These are phyloP conservation scores for Tolypeutes matacus DNA, from an alignment of 2,797 vertebrate genomes.

Conservation along the genomic window DNA sequence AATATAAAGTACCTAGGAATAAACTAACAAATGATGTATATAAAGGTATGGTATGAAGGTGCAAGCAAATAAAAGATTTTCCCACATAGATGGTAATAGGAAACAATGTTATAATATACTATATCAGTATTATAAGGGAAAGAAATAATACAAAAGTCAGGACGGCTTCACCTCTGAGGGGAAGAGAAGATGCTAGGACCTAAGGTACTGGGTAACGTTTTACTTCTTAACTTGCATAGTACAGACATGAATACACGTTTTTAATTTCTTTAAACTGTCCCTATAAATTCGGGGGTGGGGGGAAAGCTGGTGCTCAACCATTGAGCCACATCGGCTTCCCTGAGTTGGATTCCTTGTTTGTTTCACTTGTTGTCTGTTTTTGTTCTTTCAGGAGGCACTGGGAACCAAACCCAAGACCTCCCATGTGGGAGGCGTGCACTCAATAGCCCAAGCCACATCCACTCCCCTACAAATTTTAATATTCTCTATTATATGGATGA, in stretches of 20 bases:
- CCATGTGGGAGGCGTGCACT: no score
- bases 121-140: background rate
- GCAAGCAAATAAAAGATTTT: background rate
- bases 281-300: background rate
- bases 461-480: background rate
- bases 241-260: background rate
- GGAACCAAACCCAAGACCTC: no score
- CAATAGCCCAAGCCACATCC: no score
- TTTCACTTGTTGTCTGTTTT: no score
- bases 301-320: no score
- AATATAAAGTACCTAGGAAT: slow-evolving; percentile 22
- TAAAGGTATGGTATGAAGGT: background rate
- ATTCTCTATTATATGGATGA: background rate
- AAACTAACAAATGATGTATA: background rate
- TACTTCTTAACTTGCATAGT: background rate
- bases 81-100: background rate
- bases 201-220: background rate
- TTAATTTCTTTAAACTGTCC: background rate
- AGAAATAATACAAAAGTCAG: background rate
- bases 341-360: no score
- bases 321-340: no score
- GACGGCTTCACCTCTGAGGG: background rate
- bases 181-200: background rate
- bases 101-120: no score
- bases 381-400: no score